Evolutionary conservation across 2,113 vertebrate species (phyloP), one percentile per base, ranked within the genome.

Genomic region (Thunnus maccoyii): DNA sequence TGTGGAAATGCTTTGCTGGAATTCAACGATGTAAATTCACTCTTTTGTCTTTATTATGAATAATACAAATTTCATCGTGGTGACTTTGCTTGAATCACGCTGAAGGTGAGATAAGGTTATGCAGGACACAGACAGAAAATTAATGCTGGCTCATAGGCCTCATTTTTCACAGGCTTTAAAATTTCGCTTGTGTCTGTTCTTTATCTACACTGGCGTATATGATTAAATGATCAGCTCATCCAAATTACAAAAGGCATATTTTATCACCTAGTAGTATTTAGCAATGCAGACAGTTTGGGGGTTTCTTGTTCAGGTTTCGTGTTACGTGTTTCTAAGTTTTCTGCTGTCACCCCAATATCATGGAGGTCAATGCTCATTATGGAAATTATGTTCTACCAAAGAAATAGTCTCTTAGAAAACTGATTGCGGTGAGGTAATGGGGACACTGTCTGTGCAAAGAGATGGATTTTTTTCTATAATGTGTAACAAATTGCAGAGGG

Each of bases 1-100:
- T 41, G 48, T 17, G 17, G 63, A 77, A 87, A 75, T 20, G 52
- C 79, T 82, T 70, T 66, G 75, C 32, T 79, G 84, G 79, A 83
- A 77, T 68, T 62, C 27, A 79, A 74, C 77, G 68, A 54, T 68
- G 52, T 58, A 54, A 84, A 78, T 80, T 75, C 64, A 13, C 18
- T 9, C 46, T 27, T 66, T 86, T 76, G 20, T 84, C 78, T 87
- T 78, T 46, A n/a, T 63, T 36, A 64, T 77, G 63, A 78, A 62
- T 78, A 80, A 82, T 55, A 71, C 47, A 61, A 14, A 13, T 72
- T 62, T 56, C 16, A 32, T n/a, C 2, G 17, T 5, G 22, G 56
- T n/a, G 68, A 63, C 67, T 68, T 68, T 57, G 54, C 67, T 54
- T 57, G 61, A 76, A 50, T 81, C 54, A 17, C 71, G 52, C 13